Base-by-base conservation (phyloP, 2,113 vertebrate species). In the Geothlypis trichas region DNA sequence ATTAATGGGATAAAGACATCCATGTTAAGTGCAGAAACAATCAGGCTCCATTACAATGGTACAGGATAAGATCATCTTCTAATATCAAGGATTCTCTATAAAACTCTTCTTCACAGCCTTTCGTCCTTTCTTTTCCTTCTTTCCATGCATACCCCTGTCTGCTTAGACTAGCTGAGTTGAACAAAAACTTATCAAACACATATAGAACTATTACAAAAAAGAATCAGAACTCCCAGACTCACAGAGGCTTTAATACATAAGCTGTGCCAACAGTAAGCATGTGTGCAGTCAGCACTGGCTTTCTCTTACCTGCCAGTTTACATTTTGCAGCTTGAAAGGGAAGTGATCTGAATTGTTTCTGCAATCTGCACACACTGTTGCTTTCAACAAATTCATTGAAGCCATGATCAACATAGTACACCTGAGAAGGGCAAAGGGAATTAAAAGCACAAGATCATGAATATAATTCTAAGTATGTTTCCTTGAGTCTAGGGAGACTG, bases 311-410 rank as follows among this genome's bases (percentile, higher is more conserved):
- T 98, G 99, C 99, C 33, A 99, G 98, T 85, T 97, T 98, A 94
- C 99, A 99, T 96, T 97, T 98, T 15, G 98, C 97, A 73, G 98
- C 99, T 97, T 99, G 99, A 93, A 99, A 99, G 41, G 99, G 98
- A 51, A 99, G 97, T 0, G 85, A 96, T 80, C 97, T 84, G 97
- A 99, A 99, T 72, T 97, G 97, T n/a, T 97, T 97, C 73, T 97
- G 98, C 33, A 99, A 96, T 84, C 97, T 97, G 94, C 98, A 97
- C 22, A 99, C 97, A 94, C 98, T 98, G 69, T 8, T 97, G 59
- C 88, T 96, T 92, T 97, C 98, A 74, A 98, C 97, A 78, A 97
- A 95, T 83, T 99, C 98, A 96, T 96, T 98, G 93, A 99, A 99
- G 41, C 99, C 99, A 61, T 99, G 97, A 96, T 99, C 99, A 95